phyloP scores from a whole-genome alignment of 2,113 vertebrate species.

The Balaeniceps rex region DNA sequence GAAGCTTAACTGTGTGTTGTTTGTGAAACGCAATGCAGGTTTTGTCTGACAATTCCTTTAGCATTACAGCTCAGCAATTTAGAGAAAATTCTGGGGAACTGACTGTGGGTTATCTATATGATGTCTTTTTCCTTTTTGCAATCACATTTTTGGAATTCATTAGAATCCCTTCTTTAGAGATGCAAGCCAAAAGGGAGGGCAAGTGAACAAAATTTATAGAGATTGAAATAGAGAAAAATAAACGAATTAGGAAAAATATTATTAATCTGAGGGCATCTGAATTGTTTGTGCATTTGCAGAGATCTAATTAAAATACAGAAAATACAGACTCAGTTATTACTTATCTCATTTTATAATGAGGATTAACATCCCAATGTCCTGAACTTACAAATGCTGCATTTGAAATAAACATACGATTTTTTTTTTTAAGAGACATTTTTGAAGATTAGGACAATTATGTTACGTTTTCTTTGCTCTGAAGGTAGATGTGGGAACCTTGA shows the following conservation, averaged over 20 bases:
- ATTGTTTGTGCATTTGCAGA: neutral
- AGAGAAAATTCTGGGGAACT: neutral
- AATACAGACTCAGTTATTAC: neutral
- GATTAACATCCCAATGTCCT: neutral
- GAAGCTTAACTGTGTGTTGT: neutral
- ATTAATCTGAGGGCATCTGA: neutral
- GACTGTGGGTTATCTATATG: neutral
- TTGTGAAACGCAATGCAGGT: neutral
- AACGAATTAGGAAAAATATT: neutral
- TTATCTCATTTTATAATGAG: neutral
- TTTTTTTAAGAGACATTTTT: neutral
- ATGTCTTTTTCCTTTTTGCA: neutral
- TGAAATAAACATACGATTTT: neutral
- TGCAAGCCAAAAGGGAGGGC: neutral
- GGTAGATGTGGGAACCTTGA: neutral
- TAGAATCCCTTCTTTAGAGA: neutral
- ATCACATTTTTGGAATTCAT: neutral
- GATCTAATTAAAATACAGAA: neutral
- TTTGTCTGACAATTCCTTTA: neutral
- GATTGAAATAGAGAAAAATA: neutral
- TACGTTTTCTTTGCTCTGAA: neutral
- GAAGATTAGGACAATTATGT: neutral
- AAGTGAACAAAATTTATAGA: neutral
- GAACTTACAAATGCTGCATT: neutral
- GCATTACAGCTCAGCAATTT: neutral